These are phyloP conservation scores for Papilio helenus DNA, from an alignment of 1,140 invertebrate genomes.

Conservation along the genomic window DNA sequence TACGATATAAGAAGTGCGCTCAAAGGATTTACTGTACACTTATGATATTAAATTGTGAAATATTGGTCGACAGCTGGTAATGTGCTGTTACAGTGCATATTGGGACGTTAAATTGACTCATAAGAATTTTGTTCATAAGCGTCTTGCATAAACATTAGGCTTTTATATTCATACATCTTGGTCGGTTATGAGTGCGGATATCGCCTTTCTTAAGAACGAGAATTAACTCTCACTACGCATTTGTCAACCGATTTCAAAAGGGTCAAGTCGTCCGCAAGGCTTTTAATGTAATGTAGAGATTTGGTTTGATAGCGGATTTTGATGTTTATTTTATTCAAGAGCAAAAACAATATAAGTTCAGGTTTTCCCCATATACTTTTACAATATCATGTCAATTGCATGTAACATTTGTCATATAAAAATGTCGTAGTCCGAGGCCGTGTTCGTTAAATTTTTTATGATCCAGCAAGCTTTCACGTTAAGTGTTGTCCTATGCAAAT, in stretches of 20 bases:
- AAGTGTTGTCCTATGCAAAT: conserved; percentile 25
- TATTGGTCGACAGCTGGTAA: neutral
- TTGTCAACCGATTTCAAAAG: no score
- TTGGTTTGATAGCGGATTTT: no score
- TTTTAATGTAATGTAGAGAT: no score
- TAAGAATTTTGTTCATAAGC: no score
- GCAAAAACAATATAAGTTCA: no score
- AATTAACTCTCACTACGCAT: no score
- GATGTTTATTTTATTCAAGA: no score
- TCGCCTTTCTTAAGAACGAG: no score
- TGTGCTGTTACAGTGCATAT: neutral
- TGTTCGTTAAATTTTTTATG: neutral
- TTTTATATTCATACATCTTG: no score
- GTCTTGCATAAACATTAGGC: neutral
- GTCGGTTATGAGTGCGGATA: no score
- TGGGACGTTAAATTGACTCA: neutral
- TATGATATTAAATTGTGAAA: neutral
- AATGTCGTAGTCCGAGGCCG: neutral
- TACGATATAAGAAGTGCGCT: neutral
- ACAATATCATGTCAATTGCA: neutral
- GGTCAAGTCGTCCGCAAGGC: no score
- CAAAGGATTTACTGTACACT: neutral
- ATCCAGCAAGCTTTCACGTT: conserved; percentile 7
- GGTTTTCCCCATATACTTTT: no score
- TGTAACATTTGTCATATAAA: conserved; percentile 1